Base-by-base conservation (phyloP, 2,888 invertebrate genomes). In the Eulithis prunata region DNA sequence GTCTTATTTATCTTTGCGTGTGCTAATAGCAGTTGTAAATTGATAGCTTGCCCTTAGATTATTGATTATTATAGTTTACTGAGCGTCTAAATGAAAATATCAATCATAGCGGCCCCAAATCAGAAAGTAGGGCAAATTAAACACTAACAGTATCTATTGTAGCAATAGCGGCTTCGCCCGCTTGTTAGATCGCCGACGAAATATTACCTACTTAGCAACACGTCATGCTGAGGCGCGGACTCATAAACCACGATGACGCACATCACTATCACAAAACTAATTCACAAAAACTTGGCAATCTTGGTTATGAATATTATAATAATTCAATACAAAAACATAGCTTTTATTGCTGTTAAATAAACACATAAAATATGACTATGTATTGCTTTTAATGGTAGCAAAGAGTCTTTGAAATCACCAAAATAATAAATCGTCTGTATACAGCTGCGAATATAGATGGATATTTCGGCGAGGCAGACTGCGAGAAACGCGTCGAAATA, bases 61-160 rank as follows among this genome's bases (percentile, higher is more conserved):
- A 21, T 21, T 21, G 21, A 21, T 21, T 21, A 21, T 21, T 21
- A 21, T 21, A 21, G 21, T 1, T 21, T 21, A 21, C 2, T 21
- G 21, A 2, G 21, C 10, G 49, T 11, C 21, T 21, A 21, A 49
- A 38, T 52, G n/a, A 13, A 53, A 52, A 13, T 14, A 55, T 28
- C 36, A 62, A 54, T 53, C 56, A 7, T 45, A 53, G 32, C 32
- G 41, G 41, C 41, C 13, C 13, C 13, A 32, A n/a, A 53, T 13
- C 41, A 43, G 68, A 66, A 69, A 62, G 69, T 75, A 74, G 77
- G 72, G 11, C 69, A 65, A 55, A 64, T 58, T 56, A 69, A 67
- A 67, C 64, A 58, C 69, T 8, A 41, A 47, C 12, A 32, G 6
- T 32, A 32, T 32, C 57, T 41, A 69, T 67, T 71, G 61, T 75